Evolutionary conservation across 2,888 invertebrate species (phyloP), one percentile per base, ranked within the genome.

Genomic region (Lasioglossum pauxillum): DNA sequence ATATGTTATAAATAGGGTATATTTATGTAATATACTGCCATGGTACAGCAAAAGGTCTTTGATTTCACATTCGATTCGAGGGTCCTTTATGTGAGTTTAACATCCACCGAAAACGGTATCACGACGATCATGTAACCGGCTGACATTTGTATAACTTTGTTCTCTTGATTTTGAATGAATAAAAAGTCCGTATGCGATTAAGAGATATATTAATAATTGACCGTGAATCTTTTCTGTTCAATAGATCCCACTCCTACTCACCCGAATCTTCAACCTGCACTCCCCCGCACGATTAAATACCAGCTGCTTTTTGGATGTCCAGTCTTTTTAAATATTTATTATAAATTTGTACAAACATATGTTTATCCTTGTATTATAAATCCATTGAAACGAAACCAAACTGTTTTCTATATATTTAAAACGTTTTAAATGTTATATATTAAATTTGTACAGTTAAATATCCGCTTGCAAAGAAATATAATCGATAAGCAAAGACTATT

Each of bases 121-220:
- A 88, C 86, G 84, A 88, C 75, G 80, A 84, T 82, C 77, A 79
- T 87, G 82, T 90, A 87, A 85, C 86, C 84, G 83, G 78, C 86
- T 86, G 79, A 82, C 69, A 83, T 57, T 90, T 93, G 93, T 93
- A 44, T 44, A 93, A 91, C 88, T 92, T 91, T 82, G 75, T 92
- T 93, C 92, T 87, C 84, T 92, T 90, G 78, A 87, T 91, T 91
- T 92, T 89, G 85, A 90, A 88, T 93, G 90, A 93, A 93, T 93
- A 93, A 93, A 93, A 92, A 91, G 84, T 92, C 89, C 88, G 91
- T 90, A 92, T 88, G 89, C 79, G 64, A 89, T 88, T 79, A 88
- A 84, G 38, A 69, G 49, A 82, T 73, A 57, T n/a, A 85, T 82
- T 67, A 44, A 67, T 69, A 69, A 69, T 69, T 74, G 75, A 86